These are phyloP conservation scores for Arothron firmamentum DNA, from an alignment of 2,113 vertebrate species.

Conservation along the genomic window DNA sequence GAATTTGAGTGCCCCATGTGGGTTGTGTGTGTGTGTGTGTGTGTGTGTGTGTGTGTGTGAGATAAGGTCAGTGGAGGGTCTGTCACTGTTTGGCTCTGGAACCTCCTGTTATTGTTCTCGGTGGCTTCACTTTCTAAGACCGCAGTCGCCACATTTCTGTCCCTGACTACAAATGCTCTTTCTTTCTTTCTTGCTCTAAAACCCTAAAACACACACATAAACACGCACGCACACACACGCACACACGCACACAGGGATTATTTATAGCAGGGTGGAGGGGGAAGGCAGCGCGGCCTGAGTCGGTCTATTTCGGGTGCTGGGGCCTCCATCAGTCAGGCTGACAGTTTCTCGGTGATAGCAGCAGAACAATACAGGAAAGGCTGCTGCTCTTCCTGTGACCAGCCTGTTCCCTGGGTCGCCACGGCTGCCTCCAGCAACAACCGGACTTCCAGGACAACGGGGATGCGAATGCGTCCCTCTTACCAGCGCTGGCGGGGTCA, in stretches of 20 bases:
- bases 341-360: constrained; percentile 59
- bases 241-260: constrained; percentile 45
- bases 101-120: constrained; percentile 69
- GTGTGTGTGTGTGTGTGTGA: constrained; percentile 21
- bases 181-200: constrained; percentile 19
- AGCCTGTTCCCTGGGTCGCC: constrained; percentile 36
- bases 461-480: constrained; percentile 8
- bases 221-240: not conserved
- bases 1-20: constrained; percentile 6
- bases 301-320: constrained; percentile 66
- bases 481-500: too few species aligned
- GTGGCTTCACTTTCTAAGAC: constrained; percentile 49
- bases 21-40: constrained; percentile 7
- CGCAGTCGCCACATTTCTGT: constrained; percentile 29
- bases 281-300: constrained; percentile 43
- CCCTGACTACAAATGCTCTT: constrained; percentile 21
- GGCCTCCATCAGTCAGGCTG: constrained; percentile 61
- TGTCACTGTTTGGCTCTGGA: constrained; percentile 52
- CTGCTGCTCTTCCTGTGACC: constrained; percentile 60
- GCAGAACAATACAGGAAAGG: constrained; percentile 59
- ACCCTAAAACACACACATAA: not conserved
- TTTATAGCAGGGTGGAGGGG: constrained; percentile 68
- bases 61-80: constrained; percentile 33
- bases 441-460: constrained; percentile 35
- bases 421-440: constrained; percentile 45